These are phyloP conservation scores for Heliconius hortense DNA, from an alignment of 2,888 invertebrate species.

Conservation along the genomic window DNA sequence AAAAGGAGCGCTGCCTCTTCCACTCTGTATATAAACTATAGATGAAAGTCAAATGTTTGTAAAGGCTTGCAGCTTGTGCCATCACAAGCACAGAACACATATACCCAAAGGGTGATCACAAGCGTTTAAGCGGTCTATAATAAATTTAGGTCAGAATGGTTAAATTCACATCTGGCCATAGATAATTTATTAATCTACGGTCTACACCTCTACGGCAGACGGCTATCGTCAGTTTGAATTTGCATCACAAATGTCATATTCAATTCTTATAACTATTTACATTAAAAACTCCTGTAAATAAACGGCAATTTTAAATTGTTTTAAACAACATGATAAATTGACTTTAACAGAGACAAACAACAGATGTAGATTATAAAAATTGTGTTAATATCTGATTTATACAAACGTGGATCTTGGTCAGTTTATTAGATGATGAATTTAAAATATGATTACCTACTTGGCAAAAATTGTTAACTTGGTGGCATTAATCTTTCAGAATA, in stretches of 20 bases:
- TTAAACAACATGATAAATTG: not conserved
- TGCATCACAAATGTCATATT: constrained; percentile 1
- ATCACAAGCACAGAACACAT: too few species aligned
- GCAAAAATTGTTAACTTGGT: constrained; percentile 63
- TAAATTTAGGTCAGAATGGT: not conserved
- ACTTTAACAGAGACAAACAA: not conserved
- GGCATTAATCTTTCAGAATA: constrained; percentile 57
- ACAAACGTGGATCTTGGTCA: not conserved
- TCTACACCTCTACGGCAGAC: not conserved
- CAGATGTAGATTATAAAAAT: not conserved
- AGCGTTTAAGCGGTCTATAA: too few species aligned
- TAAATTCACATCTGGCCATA: not conserved
- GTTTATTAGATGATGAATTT: constrained; percentile 32
- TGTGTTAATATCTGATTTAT: not conserved
- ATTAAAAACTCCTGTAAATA: not conserved
- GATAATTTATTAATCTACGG: not conserved
- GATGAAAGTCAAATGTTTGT: too few species aligned
- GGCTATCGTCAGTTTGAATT: constrained; percentile 2
- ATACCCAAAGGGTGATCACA: too few species aligned
- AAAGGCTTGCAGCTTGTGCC: too few species aligned
- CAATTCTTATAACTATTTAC: not conserved
- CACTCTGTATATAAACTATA: too few species aligned
- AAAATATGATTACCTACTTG: constrained; percentile 67
- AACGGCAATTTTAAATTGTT: not conserved
- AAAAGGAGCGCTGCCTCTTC: too few species aligned